Conservation (phyloP, 2,888 invertebrate species). For the Drosophila glabriapex region DNA sequence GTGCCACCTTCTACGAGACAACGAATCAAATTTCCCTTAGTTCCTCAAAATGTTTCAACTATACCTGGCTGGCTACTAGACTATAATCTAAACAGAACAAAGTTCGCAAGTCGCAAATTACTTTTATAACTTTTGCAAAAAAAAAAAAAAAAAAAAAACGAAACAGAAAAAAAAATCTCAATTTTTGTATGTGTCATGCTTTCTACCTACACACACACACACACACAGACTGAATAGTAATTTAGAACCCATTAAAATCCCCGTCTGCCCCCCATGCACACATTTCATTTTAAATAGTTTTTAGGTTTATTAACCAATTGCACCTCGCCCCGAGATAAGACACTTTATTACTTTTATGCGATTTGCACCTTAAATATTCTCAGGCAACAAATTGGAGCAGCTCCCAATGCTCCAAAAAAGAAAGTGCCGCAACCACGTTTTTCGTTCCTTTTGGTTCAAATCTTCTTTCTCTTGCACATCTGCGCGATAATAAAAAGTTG, state of each 20-base stretch:
- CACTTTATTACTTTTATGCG: slow-evolving; percentile 22
- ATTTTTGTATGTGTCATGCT: not conserved
- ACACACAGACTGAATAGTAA: not conserved
- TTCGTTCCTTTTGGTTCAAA: slow-evolving; percentile 41
- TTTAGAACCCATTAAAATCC: slow-evolving; percentile 2
- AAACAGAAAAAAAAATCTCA: not conserved
- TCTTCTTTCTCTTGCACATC: slow-evolving; percentile 41
- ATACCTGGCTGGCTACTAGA: slow-evolving; percentile 24
- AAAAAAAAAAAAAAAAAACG: no score
- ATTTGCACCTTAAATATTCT: slow-evolving; percentile 28
- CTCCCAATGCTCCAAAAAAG: not conserved
- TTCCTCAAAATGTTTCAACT: not conserved
- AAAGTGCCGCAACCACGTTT: slow-evolving; percentile 56
- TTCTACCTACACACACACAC: not conserved
- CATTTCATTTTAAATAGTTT: slow-evolving; percentile 50
- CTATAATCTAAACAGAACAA: slow-evolving; percentile 24
- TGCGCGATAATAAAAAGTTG: slow-evolving; percentile 35
- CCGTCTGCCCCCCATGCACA: slow-evolving; percentile 48
- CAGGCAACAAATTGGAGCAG: slow-evolving; percentile 18
- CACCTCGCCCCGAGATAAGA: slow-evolving; percentile 28
- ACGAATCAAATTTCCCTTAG: slow-evolving; percentile 31
- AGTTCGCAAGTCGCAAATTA: slow-evolving; percentile 9
- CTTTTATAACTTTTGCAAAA: not conserved
- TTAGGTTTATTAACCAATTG: slow-evolving; percentile 47
- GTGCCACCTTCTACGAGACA: slow-evolving; percentile 7